Evolutionary conservation across 1,140 invertebrate genomes (phyloP).

Genomic region (Tribolium madens): DNA sequence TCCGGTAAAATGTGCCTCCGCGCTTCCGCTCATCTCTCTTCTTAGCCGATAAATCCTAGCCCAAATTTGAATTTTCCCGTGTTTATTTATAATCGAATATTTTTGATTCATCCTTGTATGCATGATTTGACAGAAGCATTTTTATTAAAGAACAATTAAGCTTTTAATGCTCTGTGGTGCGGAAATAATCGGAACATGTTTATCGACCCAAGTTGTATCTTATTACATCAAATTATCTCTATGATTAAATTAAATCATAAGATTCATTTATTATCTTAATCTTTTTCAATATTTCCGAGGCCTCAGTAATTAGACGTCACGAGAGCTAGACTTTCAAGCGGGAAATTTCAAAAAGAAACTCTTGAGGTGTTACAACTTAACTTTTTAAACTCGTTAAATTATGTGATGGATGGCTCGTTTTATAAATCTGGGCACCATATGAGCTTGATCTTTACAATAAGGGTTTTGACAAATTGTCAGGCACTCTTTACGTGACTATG

Average conservation of each 20-base stretch:
- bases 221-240: neutral
- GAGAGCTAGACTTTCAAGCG: conserved; percentile 1
- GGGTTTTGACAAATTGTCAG: conserved; percentile 40
- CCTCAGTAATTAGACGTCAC: conserved; percentile 26
- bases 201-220: conserved; percentile 6
- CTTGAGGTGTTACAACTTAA: conserved; percentile 27
- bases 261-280: conserved; percentile 21
- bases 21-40: conserved; percentile 17
- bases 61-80: neutral
- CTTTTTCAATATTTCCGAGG: neutral
- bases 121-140: neutral
- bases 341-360: conserved; percentile 5
- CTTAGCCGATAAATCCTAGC: conserved; percentile 1
- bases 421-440: conserved; percentile 40
- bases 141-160: neutral
- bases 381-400: conserved; percentile 37
- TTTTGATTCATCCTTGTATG: neutral
- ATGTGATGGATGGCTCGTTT: conserved; percentile 34
- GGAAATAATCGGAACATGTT: conserved; percentile 10
- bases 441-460: conserved; percentile 41
- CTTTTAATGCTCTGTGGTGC: neutral
- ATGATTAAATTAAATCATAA: conserved; percentile 27
- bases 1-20: conserved; percentile 6
- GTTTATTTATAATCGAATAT: neutral
- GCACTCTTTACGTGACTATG: conserved; percentile 18